phyloP scores from a whole-genome alignment of 2,113 vertebrate species.

The Todiramphus chloris region DNA sequence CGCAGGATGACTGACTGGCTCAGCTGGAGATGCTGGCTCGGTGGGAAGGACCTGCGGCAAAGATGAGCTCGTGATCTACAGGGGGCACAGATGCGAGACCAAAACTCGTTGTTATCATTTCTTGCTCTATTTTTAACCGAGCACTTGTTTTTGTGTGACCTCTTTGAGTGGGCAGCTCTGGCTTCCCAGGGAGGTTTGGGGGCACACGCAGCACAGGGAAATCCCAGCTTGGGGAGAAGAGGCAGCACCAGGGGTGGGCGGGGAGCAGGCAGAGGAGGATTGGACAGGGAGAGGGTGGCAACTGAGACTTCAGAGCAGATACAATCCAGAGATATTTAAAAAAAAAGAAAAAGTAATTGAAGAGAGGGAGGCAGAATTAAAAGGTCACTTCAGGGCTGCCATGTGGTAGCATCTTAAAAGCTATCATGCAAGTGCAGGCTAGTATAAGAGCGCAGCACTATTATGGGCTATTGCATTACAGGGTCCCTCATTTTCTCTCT shows the following conservation, averaged over 20 bases:
- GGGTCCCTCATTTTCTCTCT: background rate
- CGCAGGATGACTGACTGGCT: background rate
- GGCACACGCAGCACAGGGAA: rapidly evolving
- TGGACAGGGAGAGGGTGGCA: background rate
- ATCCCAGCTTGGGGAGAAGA: background rate
- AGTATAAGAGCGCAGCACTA: background rate
- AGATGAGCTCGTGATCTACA: background rate
- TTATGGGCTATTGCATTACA: background rate
- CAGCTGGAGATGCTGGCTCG: rapidly evolving
- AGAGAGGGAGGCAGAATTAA: conserved; percentile 41
- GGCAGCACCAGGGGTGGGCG: rapidly evolving
- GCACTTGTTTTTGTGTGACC: background rate
- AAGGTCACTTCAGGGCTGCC: conserved; percentile 38
- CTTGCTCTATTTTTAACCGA: background rate
- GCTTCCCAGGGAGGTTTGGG: background rate
- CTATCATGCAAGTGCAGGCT: background rate
- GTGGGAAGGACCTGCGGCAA: background rate
- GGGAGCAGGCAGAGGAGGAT: background rate
- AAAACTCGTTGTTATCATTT: background rate
- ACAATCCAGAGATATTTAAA: background rate
- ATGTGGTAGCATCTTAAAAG: background rate
- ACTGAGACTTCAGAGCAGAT: background rate
- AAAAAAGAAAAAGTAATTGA: conserved; percentile 29
- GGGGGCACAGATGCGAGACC: background rate
- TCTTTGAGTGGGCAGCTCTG: background rate